A percentile compares a stretch with the other conserved stretches of the same genome.
Conservation (phyloP, 1,140 invertebrate genomes). For the Aphelinus certus region DNA sequence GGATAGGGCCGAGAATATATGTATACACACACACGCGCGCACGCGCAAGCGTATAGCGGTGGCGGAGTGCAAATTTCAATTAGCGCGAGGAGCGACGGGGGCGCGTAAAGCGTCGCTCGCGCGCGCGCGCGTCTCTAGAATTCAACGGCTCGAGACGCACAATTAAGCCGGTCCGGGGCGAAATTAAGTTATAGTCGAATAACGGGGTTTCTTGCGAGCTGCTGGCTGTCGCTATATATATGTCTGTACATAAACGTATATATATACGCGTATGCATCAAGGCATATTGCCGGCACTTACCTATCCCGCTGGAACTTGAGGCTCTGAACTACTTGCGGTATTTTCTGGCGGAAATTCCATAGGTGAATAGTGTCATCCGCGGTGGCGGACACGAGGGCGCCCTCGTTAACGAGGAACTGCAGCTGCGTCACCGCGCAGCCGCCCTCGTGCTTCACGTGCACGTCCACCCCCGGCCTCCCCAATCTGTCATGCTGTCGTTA, state of each 20-base stretch:
- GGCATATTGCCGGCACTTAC: conserved; percentile 66
- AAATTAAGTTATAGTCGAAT: too few species aligned
- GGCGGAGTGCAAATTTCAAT: conserved; percentile 19
- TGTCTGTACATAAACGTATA: too few species aligned
- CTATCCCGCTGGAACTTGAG: conserved; percentile 97
- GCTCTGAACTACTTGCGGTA: conserved; percentile 92
- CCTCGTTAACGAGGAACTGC: conserved; percentile 96
- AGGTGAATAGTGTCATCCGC: conserved; percentile 95
- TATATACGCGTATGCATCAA: too few species aligned
- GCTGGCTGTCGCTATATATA: too few species aligned
- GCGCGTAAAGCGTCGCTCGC: too few species aligned
- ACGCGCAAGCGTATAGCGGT: background rate
- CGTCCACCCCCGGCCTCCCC: conserved; percentile 94
- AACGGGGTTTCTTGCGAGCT: too few species aligned
- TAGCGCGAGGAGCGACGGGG: background rate
- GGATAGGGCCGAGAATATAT: too few species aligned
- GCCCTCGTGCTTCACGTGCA: conserved; percentile 87
- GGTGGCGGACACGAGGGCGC: conserved; percentile 91
- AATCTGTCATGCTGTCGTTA: conserved; percentile 71
- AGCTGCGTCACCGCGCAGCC: conserved; percentile 86
- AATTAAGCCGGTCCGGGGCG: too few species aligned
- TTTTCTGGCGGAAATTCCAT: conserved; percentile 97
- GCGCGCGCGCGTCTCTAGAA: background rate
- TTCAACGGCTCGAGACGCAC: too few species aligned
- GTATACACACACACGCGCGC: too few species aligned